These are phyloP conservation scores for Stenurella melanura DNA, from an alignment of 2,888 invertebrate species.

Conservation along the genomic window DNA sequence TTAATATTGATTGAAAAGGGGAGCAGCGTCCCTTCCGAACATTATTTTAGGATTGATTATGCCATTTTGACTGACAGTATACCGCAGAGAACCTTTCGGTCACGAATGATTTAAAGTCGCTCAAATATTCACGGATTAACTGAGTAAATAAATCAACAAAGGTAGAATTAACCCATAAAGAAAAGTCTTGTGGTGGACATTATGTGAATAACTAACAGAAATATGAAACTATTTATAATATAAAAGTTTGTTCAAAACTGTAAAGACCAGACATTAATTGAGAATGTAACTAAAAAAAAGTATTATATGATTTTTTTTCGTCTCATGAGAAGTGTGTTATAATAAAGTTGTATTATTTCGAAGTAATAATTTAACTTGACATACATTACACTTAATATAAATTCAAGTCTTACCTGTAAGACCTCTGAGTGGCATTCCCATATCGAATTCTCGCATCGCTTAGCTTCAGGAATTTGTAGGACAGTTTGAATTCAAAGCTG, in stretches of 20 bases:
- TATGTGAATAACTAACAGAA: too few relatives aligned
- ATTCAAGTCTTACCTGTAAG: conserved; percentile 76
- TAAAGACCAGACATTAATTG: too few relatives aligned
- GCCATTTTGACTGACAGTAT: background rate
- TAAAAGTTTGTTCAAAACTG: too few relatives aligned
- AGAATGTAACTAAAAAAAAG: too few relatives aligned
- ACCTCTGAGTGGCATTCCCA: conserved; percentile 83
- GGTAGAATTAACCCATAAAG: too few relatives aligned
- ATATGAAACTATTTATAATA: too few relatives aligned
- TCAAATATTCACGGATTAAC: background rate
- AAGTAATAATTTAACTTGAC: background rate
- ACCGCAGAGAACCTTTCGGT: background rate
- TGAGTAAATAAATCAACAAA: too few relatives aligned
- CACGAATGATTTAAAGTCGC: background rate
- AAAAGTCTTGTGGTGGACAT: too few relatives aligned
- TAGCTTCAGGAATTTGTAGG: conserved; percentile 87
- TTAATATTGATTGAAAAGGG: conserved; percentile 2
- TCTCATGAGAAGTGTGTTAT: too few relatives aligned
- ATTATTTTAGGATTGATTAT: background rate
- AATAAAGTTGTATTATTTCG: too few relatives aligned
- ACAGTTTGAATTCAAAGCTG: conserved; percentile 89
- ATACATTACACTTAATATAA: background rate
- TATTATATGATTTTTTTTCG: too few relatives aligned
- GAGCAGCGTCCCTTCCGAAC: background rate
- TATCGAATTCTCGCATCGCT: conserved; percentile 86